Conservation (phyloP, 2,113 vertebrate species). For the Candoia aspera region DNA sequence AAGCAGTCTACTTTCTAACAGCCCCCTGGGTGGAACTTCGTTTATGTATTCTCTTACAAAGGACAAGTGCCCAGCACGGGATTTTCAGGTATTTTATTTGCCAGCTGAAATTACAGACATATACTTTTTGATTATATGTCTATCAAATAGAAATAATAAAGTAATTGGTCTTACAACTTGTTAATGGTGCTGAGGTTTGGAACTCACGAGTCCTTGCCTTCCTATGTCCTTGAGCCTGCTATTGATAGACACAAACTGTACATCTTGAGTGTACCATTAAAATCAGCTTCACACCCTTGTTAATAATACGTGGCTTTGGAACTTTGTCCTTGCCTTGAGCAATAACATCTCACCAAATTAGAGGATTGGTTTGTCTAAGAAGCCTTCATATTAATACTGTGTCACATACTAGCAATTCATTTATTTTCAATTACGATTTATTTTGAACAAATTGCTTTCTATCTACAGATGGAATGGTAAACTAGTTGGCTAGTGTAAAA, state of each 20-base stretch:
- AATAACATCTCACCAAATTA: constrained; percentile 7
- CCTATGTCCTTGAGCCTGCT: background rate
- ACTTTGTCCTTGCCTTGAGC: constrained; percentile 23
- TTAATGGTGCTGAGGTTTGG: background rate
- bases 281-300: constrained; percentile 23
- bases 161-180: constrained; percentile 54
- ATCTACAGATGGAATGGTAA: background rate
- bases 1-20: constrained; percentile 40
- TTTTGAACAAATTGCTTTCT: background rate
- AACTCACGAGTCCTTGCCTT: background rate
- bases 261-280: background rate
- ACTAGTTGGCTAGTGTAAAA: background rate
- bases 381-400: background rate
- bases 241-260: constrained; percentile 3
- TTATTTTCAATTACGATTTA: background rate
- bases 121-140: constrained; percentile 53
- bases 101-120: constrained; percentile 20
- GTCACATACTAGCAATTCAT: background rate
- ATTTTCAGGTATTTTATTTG: constrained; percentile 47
- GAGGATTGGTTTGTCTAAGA: background rate
- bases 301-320: constrained; percentile 16
- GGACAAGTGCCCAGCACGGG: constrained; percentile 40
- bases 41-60: constrained; percentile 39
- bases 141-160: constrained; percentile 46
- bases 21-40: constrained; percentile 25